These are phyloP conservation scores for Ips typographus DNA, from an alignment of 1,140 invertebrate species.

Conservation along the genomic window DNA sequence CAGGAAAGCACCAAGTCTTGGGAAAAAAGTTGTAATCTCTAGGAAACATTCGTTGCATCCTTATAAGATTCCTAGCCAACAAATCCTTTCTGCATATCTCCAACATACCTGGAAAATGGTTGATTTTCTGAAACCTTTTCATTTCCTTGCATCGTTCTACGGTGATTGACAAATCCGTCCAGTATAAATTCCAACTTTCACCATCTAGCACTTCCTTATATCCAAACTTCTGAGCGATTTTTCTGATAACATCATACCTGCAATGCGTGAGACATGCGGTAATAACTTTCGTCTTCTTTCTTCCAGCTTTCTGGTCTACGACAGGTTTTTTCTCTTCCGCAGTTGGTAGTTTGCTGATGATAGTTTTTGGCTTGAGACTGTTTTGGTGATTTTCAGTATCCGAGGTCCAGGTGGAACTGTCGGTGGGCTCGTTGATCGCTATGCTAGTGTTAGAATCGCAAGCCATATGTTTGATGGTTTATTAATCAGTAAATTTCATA, in stretches of 20 bases:
- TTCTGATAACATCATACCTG: constrained; percentile 71
- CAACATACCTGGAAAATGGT: constrained; percentile 90
- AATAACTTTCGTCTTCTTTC: constrained; percentile 41
- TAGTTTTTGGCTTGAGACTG: constrained; percentile 4
- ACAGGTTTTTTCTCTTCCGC: constrained; percentile 8
- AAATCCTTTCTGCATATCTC: constrained; percentile 89
- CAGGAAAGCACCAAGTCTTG: constrained; percentile 89
- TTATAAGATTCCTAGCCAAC: constrained; percentile 79
- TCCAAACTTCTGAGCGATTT: constrained; percentile 69
- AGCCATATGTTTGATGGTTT: constrained; percentile 33
- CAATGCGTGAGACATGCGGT: constrained; percentile 73
- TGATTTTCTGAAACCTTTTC: constrained; percentile 87
- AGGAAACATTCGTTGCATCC: constrained; percentile 83
- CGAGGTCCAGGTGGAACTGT: constrained; percentile 40
- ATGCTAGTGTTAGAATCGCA: constrained; percentile 39
- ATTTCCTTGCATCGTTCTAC: constrained; percentile 84
- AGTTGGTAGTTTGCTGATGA: constrained; percentile 20
- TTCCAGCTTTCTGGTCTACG: constrained; percentile 10
- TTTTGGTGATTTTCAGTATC: constrained; percentile 21
- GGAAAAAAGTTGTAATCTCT: constrained; percentile 90
- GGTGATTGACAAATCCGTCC: constrained; percentile 82
- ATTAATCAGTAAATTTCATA: constrained; percentile 6
- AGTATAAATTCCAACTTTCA: constrained; percentile 85
- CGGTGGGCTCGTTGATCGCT: constrained; percentile 32
- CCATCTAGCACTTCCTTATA: constrained; percentile 79